Base-by-base conservation (phyloP, 2,797 vertebrate species). In the Xenentodon cancila region DNA sequence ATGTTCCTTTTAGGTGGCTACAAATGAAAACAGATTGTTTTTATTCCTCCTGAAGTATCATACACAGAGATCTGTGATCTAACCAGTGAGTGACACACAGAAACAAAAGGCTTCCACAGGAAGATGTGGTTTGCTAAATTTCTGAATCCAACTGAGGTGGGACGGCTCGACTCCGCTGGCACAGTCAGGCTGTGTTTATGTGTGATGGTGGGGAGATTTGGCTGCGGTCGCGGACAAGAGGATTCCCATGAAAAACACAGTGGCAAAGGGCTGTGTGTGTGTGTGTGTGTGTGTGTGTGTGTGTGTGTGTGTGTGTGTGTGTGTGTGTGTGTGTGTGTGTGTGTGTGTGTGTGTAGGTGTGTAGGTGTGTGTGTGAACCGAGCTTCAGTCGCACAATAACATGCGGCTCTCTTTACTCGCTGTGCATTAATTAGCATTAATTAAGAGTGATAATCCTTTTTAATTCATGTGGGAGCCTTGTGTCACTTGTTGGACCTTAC, bases 381-480 rank as follows among this genome's bases (percentile, higher is more conserved):
- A 1, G 51, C 81, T 72, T 59, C 47, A 51, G 73, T 67, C 71
- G 32, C 82, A 84, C 81, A 84, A 81, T 77, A 84, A 87, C 83
- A 83, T 57, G 58, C 64, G 72, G 68, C 77, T 81, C 81, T 85
- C 65, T 63, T 87, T 88, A 85, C 80, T 75, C 68, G 16, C 57
- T 84, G 77, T 48, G 90, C 87, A 90, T 89, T 80, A n/a, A 92
- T 93, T 92, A 89, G 63, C 91, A 93, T 93, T 90, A 82, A 88
- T 92, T 89, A 89, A 75, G 63, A 68, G 59, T 71, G 82, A 86
- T 90, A 90, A 92, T 91, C 84, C 84, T 65, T 77, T 73, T 84
- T 73, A 88, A 90, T 89, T 87, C 83, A 89, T 85, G 60, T 82
- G 47, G 81, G 79, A 83, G 64, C 73, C 68, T 72, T 65, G 81